Evolutionary conservation across 1,140 invertebrate genomes (phyloP).

Genomic region (Sarcophaga bullata): DNA sequence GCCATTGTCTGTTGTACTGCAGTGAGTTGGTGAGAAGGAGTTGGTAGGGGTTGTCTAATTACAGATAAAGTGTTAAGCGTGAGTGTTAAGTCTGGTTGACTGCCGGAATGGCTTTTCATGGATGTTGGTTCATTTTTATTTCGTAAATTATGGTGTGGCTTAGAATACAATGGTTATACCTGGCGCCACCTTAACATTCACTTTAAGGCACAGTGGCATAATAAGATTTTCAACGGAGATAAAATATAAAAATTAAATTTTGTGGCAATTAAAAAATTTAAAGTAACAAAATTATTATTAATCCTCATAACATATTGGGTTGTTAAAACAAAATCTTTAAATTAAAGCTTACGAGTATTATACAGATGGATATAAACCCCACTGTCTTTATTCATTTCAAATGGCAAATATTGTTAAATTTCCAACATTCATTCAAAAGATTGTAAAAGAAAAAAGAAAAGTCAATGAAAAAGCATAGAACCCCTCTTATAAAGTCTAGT

Average conservation of each 20-base stretch:
- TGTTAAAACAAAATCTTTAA: too few species aligned
- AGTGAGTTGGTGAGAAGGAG: neutral
- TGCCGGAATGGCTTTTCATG: neutral
- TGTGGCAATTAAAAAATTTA: too few species aligned
- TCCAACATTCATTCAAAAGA: neutral
- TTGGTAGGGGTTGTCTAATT: neutral
- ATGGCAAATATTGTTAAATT: neutral
- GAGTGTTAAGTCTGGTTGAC: slow-evolving; percentile 26
- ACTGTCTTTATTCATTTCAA: neutral
- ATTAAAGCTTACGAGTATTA: too few species aligned
- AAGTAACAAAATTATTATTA: too few species aligned
- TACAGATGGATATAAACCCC: neutral
- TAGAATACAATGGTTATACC: neutral
- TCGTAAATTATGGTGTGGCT: neutral
- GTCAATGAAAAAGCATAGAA: neutral
- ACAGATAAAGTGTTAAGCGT: slow-evolving; percentile 28
- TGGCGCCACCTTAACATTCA: neutral
- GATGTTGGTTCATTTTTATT: neutral
- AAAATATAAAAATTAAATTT: too few species aligned
- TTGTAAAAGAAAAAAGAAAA: neutral
- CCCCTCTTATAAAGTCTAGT: neutral
- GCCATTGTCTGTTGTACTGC: neutral
- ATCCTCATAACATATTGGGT: too few species aligned
- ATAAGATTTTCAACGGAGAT: neutral
- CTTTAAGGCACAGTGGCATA: neutral